Evolutionary conservation across 2,797 vertebrate genomes (phyloP).

Genomic region (Catamblyrhynchus diadema): DNA sequence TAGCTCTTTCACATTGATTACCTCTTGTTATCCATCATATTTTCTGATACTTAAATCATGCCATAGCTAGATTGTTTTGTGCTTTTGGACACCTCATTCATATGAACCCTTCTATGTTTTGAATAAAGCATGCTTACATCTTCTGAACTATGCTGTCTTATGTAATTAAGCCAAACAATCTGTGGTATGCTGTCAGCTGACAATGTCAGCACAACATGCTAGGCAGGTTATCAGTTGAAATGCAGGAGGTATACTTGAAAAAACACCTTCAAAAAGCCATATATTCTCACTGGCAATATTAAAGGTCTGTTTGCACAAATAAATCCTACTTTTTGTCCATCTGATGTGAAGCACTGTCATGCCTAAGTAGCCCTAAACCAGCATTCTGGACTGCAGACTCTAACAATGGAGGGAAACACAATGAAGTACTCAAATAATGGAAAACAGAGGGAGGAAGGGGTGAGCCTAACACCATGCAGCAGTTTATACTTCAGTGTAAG

Average conservation of each 20-base stretch:
- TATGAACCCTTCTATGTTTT: background rate
- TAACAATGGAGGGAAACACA: background rate
- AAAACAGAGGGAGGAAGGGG: background rate
- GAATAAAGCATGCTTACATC: background rate
- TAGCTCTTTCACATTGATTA: background rate
- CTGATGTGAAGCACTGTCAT: background rate
- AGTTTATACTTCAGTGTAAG: background rate
- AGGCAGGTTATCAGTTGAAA: constrained; percentile 14
- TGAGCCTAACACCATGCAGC: background rate
- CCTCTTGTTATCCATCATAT: background rate
- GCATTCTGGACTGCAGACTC: background rate
- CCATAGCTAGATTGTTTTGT: background rate
- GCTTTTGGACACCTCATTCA: background rate
- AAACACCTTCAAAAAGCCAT: background rate
- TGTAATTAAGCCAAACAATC: constrained; percentile 40
- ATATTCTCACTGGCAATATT: background rate
- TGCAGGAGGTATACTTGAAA: background rate
- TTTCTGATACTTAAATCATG: background rate
- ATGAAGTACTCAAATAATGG: background rate
- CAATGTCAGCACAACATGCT: background rate
- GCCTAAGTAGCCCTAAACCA: background rate
- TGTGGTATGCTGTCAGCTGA: constrained; percentile 31
- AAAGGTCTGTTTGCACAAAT: background rate
- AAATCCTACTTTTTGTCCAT: background rate
- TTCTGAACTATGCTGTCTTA: constrained; percentile 2